These are phyloP conservation scores for Crypturellus tataupa DNA, from an alignment of 2,797 vertebrate species.

Conservation along the genomic window DNA sequence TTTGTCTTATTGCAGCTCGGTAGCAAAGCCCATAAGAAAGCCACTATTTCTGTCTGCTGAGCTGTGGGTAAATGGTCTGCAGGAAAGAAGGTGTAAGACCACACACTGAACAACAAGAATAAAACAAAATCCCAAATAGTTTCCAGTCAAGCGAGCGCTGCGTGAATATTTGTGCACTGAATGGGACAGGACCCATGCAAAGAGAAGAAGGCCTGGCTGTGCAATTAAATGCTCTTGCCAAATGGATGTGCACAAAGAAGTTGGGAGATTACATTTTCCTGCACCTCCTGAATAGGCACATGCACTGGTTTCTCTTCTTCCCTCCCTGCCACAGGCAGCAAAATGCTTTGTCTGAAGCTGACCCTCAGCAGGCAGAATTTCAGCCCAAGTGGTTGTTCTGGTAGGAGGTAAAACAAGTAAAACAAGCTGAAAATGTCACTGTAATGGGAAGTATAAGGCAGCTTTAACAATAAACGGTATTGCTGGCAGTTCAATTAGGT, in stretches of 20 bases:
- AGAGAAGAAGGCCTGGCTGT: background rate
- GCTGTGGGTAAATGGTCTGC: background rate
- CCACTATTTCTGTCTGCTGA: slow-evolving; percentile 30
- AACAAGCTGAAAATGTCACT: background rate
- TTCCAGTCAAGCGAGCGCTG: background rate
- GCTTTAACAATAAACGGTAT: background rate
- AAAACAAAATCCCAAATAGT: background rate
- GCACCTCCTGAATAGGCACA: background rate
- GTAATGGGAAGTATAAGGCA: background rate
- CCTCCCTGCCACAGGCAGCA: background rate
- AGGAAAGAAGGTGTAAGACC: background rate
- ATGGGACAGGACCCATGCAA: background rate
- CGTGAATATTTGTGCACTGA: background rate
- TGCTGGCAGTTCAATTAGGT: background rate
- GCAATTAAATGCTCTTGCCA: slow-evolving; percentile 17
- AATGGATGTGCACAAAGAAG: background rate
- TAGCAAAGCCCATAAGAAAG: slow-evolving; percentile 27
- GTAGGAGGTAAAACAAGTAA: background rate
- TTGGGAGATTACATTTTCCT: background rate
- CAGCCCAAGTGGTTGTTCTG: background rate
- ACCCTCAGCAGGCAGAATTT: background rate
- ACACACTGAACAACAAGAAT: background rate
- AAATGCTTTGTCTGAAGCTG: slow-evolving; percentile 6
- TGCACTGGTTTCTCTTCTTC: background rate
- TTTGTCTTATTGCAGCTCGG: slow-evolving; percentile 21